Percentiles rank a stretch among this genome's conserved stretches.
Conservation (phyloP, 2,888 invertebrate species). For the Platycheirus albimanus region DNA sequence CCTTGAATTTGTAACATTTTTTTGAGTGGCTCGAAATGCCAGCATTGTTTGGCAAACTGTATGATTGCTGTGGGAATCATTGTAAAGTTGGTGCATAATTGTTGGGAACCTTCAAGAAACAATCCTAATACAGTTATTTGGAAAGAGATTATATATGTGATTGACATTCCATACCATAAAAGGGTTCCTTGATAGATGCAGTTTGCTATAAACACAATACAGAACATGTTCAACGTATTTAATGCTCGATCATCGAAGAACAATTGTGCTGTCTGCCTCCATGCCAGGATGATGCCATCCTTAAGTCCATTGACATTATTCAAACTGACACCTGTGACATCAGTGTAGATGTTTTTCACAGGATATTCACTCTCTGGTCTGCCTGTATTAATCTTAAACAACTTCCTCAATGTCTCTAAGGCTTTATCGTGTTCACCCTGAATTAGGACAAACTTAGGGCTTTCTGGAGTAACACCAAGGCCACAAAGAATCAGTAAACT, state of each 20-base stretch:
- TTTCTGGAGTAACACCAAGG: slow-evolving; percentile 84
- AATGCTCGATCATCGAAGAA: too few relatives aligned
- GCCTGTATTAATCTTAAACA: slow-evolving; percentile 86
- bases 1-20: too few relatives aligned
- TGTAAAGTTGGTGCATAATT: slow-evolving; percentile 78
- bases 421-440: slow-evolving; percentile 59
- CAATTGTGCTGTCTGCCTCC: too few relatives aligned
- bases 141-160: too few relatives aligned
- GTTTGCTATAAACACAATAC: slow-evolving; percentile 42
- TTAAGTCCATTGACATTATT: slow-evolving; percentile 27
- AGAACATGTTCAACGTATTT: slow-evolving; percentile 27
- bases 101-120: slow-evolving; percentile 56
- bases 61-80: too few relatives aligned
- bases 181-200: slow-evolving; percentile 58
- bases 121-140: too few relatives aligned
- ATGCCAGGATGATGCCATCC: neutral
- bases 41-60: too few relatives aligned
- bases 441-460: slow-evolving; percentile 76
- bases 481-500: slow-evolving; percentile 86
- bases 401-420: slow-evolving; percentile 79
- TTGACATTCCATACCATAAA: slow-evolving; percentile 55
- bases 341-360: slow-evolving; percentile 81
- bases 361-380: slow-evolving; percentile 85
- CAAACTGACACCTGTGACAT: slow-evolving; percentile 27
- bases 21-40: too few relatives aligned